Evolutionary conservation across 2,797 vertebrate genomes (phyloP).

Genomic region (Trachops cirrhosus): DNA sequence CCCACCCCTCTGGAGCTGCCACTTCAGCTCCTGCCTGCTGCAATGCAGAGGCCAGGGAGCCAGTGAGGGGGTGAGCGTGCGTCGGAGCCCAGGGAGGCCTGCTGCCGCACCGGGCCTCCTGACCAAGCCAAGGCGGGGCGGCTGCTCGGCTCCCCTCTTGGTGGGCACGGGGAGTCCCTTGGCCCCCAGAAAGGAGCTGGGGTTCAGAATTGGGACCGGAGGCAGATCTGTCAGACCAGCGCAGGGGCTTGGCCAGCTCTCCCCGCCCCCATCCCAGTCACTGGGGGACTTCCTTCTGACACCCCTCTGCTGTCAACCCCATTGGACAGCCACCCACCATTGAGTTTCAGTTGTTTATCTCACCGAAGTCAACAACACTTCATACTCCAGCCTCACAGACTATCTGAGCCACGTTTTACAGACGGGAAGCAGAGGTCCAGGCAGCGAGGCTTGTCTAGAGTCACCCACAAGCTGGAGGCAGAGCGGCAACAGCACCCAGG

Average conservation of each 20-base stretch:
- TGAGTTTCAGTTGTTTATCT: neutral
- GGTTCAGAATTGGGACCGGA: neutral
- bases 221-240: neutral
- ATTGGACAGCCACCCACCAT: neutral
- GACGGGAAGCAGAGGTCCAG: neutral
- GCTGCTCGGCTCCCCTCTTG: neutral
- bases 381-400: neutral
- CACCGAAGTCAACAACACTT: neutral
- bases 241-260: neutral
- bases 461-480: neutral
- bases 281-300: neutral
- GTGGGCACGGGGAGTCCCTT: neutral
- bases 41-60: conserved; percentile 67
- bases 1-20: neutral
- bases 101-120: neutral
- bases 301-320: neutral
- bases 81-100: conserved; percentile 15
- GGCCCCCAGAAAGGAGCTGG: neutral
- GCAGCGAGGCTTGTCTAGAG: neutral
- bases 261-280: neutral
- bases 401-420: neutral
- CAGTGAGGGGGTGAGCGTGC: conserved; percentile 37
- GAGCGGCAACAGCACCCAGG: neutral
- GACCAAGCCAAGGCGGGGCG: neutral
- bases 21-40: conserved; percentile 28